Conservation (phyloP, 2,113 vertebrate genomes). For the Pseudorasbora parva region DNA sequence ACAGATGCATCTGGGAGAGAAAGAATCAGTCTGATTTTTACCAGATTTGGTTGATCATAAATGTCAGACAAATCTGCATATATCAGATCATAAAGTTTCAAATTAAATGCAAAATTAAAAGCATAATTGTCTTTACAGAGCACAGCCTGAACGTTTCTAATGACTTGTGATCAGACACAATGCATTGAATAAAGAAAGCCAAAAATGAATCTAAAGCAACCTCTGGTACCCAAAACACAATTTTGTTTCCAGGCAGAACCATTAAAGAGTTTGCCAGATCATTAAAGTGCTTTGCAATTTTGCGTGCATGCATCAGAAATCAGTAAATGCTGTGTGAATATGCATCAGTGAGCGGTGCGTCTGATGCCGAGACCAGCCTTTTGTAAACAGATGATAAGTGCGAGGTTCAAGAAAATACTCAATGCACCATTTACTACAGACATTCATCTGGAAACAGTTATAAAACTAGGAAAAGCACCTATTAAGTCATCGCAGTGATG, state of each 20-base stretch:
- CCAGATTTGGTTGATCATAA: background rate
- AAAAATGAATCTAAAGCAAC: no score
- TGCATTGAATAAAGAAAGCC: no score
- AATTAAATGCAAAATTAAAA: background rate
- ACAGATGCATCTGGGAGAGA: background rate
- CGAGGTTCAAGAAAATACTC: background rate
- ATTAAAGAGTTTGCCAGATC: background rate
- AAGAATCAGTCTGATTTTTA: background rate
- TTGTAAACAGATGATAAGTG: background rate
- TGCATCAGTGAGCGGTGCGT: background rate
- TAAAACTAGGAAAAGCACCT: background rate
- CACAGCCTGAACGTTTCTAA: background rate
- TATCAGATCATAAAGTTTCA: background rate
- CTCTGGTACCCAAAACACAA: background rate
- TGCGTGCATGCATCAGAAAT: background rate
- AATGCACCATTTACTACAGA: background rate
- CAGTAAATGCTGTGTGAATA: background rate
- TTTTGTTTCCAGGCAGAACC: background rate
- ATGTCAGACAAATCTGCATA: background rate
- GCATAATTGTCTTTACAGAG: background rate
- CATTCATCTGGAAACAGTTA: background rate
- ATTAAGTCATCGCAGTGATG: constrained; percentile 1
- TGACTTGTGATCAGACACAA: no score
- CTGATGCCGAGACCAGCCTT: background rate
- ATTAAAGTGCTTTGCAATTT: background rate